Evolutionary conservation across 2,113 vertebrate genomes (phyloP).

Genomic region (Pogona vitticeps): DNA sequence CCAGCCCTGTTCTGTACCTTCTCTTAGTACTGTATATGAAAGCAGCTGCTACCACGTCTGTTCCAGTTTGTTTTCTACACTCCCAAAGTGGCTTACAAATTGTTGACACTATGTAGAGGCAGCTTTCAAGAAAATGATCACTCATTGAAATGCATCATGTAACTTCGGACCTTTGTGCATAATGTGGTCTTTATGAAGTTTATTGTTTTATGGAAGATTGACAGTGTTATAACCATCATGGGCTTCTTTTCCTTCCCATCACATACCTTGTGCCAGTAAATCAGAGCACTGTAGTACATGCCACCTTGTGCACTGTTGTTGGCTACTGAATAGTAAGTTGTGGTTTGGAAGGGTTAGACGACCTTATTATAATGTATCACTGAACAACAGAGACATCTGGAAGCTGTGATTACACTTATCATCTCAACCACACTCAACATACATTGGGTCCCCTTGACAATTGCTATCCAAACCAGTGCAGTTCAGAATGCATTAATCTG

Average conservation of each 20-base stretch:
- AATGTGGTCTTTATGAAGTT: slow-evolving; percentile 1
- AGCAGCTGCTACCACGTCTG: not conserved
- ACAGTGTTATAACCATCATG: not conserved
- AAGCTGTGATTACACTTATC: slow-evolving; percentile 62
- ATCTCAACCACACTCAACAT: slow-evolving; percentile 52
- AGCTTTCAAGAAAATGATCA: not conserved
- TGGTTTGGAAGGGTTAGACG: slow-evolving; percentile 40
- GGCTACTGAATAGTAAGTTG: slow-evolving; percentile 24
- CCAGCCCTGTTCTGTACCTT: too few relatives aligned
- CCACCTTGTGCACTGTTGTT: slow-evolving; percentile 1
- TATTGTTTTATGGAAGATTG: not conserved
- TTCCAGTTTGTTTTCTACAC: not conserved
- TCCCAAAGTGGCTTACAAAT: not conserved
- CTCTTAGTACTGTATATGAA: not conserved
- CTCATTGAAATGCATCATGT: not conserved
- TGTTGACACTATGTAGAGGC: not conserved
- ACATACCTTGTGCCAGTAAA: slow-evolving; percentile 43
- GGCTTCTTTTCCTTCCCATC: not conserved
- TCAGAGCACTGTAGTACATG: slow-evolving; percentile 23
- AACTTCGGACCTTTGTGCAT: not conserved
- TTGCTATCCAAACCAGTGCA: slow-evolving; percentile 34
- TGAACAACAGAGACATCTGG: slow-evolving; percentile 42
- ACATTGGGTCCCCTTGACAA: slow-evolving; percentile 28
- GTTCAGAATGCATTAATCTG: slow-evolving; percentile 43
- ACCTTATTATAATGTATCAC: slow-evolving; percentile 42